Base-by-base conservation (phyloP, 2,888 invertebrate genomes). In the Gonocerus acuteangulatus region DNA sequence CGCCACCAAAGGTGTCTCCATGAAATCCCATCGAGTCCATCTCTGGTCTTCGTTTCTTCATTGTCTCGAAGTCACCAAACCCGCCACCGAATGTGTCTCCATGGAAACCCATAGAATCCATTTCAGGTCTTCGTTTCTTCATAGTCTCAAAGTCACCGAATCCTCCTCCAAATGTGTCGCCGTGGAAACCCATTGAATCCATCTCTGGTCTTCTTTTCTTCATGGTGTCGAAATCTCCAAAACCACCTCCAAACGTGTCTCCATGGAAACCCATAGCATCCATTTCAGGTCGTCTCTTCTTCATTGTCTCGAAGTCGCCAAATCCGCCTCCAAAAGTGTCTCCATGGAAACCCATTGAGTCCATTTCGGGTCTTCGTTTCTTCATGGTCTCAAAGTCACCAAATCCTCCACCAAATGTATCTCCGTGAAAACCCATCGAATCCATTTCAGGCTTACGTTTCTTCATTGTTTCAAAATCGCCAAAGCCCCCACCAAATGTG, bases 301-400 rank as follows among this genome's bases (percentile, higher is more conserved):
- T 70, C 66, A 70, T 67, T 0, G 69, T 67, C 44, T 68, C 69
- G 56, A 71, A 71, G 13, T 70, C 70, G 2, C 72, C 72, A 23
- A 71, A 71, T 1, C 71, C 71, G 1, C 67, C 58, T 16, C 66
- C 67, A 56, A 65, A 73, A 0, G 71, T 71, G 59, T 72, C 72
- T 1, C 71, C 71, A 60, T 72, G 70, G 57, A 71, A 71, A 11
- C 71, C 72, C 42, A 69, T 67, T 11, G 71, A 62, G 22, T 69
- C 70, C 69, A 70, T 70, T 57, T 71, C 70, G 1, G 71, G 71
- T 11, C 68, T 63, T 7, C 72, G 56, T 57, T 70, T 70, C 66
- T 72, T 71, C 70, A 72, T 71, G 7, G 71, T 70, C 56, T 70
- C 70, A 61, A 73, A 72, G 22, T 71, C 71, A 4, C 72, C 72